Conservation (phyloP, 2,888 invertebrate species). For the Pegoplata infirma region DNA sequence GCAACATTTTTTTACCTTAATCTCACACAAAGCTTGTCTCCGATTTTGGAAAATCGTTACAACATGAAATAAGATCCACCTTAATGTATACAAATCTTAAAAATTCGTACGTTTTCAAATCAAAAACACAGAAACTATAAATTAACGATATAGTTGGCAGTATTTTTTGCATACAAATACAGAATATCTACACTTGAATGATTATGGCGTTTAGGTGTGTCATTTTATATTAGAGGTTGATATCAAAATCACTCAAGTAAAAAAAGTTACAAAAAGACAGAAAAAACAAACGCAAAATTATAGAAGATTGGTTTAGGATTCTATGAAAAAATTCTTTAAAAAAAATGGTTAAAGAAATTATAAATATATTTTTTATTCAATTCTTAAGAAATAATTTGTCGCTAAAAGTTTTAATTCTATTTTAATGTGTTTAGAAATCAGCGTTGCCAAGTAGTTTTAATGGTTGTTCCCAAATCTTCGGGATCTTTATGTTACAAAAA, state of each 20-base stretch:
- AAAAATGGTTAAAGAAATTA: neutral
- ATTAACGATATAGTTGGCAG: neutral
- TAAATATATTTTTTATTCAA: neutral
- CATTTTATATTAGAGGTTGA: constrained; percentile 55
- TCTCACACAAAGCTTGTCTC: too few relatives aligned
- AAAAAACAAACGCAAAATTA: too few relatives aligned
- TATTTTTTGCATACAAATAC: neutral
- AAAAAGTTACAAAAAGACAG: constrained; percentile 24
- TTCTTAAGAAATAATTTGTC: neutral
- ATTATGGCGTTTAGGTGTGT: constrained; percentile 65
- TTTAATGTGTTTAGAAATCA: too few relatives aligned
- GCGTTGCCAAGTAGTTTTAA: too few relatives aligned
- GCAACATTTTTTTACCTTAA: too few relatives aligned
- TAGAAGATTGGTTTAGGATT: neutral
- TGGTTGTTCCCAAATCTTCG: too few relatives aligned
- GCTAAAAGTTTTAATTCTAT: too few relatives aligned
- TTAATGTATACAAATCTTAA: neutral
- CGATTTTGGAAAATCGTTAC: too few relatives aligned
- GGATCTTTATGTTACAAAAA: too few relatives aligned
- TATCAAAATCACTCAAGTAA: constrained; percentile 37
- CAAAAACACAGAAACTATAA: neutral
- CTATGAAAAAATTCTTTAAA: neutral
- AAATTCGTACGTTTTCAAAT: neutral
- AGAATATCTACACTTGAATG: constrained; percentile 57
- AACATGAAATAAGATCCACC: too few relatives aligned